Conservation (phyloP, 2,797 vertebrate genomes). For the Mormyrus proboscirostris region DNA sequence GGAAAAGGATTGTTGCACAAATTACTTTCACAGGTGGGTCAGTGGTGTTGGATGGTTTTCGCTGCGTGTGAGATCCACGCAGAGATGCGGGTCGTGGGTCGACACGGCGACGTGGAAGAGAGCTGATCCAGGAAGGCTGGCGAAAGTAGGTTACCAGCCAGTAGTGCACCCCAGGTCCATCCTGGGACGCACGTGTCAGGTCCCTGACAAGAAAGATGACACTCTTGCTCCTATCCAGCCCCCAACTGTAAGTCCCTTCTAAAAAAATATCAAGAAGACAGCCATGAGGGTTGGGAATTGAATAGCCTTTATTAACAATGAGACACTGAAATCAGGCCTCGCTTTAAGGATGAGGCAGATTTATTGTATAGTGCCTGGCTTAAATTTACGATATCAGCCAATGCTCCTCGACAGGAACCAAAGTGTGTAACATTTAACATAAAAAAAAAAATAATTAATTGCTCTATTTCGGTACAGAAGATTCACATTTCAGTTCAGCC, state of each 20-base stretch:
- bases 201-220: slow-evolving; percentile 58
- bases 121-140: slow-evolving; percentile 18
- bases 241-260: neutral
- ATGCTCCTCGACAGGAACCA: neutral
- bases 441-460: neutral
- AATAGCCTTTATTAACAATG: neutral
- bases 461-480: neutral
- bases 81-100: neutral
- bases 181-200: slow-evolving; percentile 62
- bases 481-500: neutral
- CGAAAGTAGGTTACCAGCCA: slow-evolving; percentile 71
- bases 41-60: neutral
- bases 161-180: slow-evolving; percentile 57
- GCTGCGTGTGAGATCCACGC: neutral
- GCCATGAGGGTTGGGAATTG: neutral
- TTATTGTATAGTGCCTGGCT: neutral
- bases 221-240: neutral
- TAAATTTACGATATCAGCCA: neutral
- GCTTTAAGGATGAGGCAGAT: neutral
- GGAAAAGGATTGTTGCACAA: neutral
- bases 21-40: neutral
- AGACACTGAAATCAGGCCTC: neutral
- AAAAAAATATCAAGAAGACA: neutral
- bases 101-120: neutral
- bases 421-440: neutral